Conservation (phyloP, 2,888 invertebrate genomes). For the Leucoptera coffeella region DNA sequence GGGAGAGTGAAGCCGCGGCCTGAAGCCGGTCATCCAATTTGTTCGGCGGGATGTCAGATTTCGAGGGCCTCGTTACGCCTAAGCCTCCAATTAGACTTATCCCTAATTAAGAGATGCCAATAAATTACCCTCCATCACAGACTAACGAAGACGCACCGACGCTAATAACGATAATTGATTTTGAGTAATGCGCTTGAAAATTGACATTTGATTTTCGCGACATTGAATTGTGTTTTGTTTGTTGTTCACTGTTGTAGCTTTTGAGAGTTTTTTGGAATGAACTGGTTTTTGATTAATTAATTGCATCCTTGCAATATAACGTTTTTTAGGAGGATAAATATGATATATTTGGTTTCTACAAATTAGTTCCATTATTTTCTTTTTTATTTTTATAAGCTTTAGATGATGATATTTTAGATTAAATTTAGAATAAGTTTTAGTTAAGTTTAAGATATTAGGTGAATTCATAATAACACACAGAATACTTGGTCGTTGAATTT, state of each 20-base stretch:
- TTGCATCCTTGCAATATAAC: background rate
- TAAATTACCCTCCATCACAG: conserved; percentile 57
- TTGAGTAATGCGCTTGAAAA: conserved; percentile 53
- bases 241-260: background rate
- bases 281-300: background rate
- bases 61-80: conserved; percentile 55
- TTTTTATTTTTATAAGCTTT: too few relatives aligned
- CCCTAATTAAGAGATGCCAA: conserved; percentile 58
- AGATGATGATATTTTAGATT: too few relatives aligned
- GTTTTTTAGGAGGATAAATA: too few relatives aligned
- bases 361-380: too few relatives aligned
- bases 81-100: conserved; percentile 58
- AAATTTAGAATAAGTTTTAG: too few relatives aligned
- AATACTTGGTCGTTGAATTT: too few relatives aligned
- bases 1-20: conserved; percentile 13
- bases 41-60: conserved; percentile 51
- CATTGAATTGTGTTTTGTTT: too few relatives aligned
- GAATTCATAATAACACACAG: too few relatives aligned
- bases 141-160: conserved; percentile 52
- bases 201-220: conserved; percentile 17
- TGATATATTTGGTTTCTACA: too few relatives aligned
- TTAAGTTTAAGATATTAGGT: too few relatives aligned
- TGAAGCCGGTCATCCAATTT: conserved; percentile 29
- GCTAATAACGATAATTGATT: conserved; percentile 55
- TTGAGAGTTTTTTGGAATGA: background rate